These are phyloP conservation scores for Mirza zaza DNA, from an alignment of 2,113 vertebrate genomes.

Conservation along the genomic window DNA sequence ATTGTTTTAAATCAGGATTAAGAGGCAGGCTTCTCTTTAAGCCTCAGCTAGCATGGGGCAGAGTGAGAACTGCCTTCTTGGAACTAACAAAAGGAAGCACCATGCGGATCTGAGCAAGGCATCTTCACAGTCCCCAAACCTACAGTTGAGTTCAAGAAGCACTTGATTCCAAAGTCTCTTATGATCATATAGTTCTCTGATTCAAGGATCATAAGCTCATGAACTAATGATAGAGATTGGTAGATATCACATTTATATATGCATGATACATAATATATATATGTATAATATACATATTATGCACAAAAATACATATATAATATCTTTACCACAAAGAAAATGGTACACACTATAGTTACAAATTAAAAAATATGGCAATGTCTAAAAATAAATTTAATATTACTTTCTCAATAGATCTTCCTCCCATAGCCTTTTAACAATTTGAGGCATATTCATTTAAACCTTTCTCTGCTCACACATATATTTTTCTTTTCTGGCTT, in stretches of 20 bases:
- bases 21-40: background rate
- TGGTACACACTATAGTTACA: background rate
- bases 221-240: background rate
- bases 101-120: background rate
- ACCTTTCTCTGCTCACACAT: background rate
- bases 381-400: background rate
- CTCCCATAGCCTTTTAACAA: background rate
- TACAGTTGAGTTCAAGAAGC: background rate
- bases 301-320: background rate
- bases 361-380: background rate
- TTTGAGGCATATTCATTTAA: background rate
- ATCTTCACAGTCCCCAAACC: background rate
- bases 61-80: background rate
- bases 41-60: background rate
- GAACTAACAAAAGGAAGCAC: background rate
- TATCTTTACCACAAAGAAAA: background rate
- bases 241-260: background rate
- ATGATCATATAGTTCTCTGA: background rate
- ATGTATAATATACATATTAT: background rate
- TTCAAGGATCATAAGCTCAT: background rate
- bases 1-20: conserved; percentile 7
- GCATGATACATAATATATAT: background rate
- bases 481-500: background rate
- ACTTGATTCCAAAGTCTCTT: conserved; percentile 24
- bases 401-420: background rate